phyloP scores from a whole-genome alignment of 2,888 invertebrate genomes.

The Hecatera dysodea region DNA sequence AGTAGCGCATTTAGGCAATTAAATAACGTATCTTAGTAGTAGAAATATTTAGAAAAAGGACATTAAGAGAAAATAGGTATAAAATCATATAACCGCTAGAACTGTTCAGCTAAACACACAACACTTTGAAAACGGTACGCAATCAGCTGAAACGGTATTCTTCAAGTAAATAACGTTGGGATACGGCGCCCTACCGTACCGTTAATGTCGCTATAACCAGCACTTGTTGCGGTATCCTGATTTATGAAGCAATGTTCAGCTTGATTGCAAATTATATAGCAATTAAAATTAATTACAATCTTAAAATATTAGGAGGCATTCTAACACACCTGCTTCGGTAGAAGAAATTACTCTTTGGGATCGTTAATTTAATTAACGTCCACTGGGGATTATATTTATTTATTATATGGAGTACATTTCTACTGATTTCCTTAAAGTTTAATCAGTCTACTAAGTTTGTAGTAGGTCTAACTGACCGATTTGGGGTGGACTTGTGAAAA shows the following conservation, averaged over 20 bases:
- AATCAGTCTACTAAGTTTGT: background rate
- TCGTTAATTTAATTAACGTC: conserved; percentile 13
- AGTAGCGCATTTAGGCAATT: conserved; percentile 5
- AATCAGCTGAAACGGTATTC: conserved; percentile 50
- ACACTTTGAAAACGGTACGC: conserved; percentile 27
- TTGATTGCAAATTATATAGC: conserved; percentile 65
- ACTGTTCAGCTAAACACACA: conserved; percentile 27
- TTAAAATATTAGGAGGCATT: conserved; percentile 49
- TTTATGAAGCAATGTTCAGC: conserved; percentile 71
- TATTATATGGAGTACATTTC: too few relatives aligned
- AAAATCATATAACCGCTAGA: conserved; percentile 18
- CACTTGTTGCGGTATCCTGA: conserved; percentile 76
- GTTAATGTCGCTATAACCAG: conserved; percentile 72
- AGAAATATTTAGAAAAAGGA: background rate
- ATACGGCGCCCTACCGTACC: conserved; percentile 53
- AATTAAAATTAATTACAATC: conserved; percentile 60
- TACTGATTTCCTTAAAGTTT: background rate
- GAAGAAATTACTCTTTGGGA: conserved; percentile 21
- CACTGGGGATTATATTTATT: background rate
- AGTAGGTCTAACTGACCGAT: too few relatives aligned
- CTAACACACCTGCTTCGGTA: conserved; percentile 24
- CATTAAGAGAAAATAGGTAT: background rate
- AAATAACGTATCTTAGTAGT: background rate
- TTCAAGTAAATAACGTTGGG: conserved; percentile 51
- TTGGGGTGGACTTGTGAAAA: background rate